These are phyloP conservation scores for Hypercompe scribonia DNA, from an alignment of 2,888 invertebrate genomes.

Conservation along the genomic window DNA sequence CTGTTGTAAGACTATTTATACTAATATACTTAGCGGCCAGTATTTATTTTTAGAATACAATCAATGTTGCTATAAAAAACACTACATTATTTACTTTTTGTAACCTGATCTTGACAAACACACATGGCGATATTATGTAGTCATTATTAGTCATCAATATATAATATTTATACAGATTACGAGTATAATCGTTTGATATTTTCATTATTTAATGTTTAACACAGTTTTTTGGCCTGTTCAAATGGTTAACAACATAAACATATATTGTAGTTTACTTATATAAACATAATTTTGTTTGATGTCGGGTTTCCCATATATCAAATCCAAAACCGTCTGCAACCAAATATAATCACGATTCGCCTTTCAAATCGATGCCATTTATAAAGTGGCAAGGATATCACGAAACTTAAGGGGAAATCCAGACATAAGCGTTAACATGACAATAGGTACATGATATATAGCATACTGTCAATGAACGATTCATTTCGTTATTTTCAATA, in stretches of 20 bases:
- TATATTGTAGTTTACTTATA: not conserved
- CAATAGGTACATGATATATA: slow-evolving; percentile 54
- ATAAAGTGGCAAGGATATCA: slow-evolving; percentile 79
- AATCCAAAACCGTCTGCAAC: slow-evolving; percentile 66
- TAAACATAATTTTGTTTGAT: slow-evolving; percentile 27
- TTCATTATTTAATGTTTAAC: not conserved
- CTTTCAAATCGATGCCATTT: slow-evolving; percentile 83
- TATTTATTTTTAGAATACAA: not conserved
- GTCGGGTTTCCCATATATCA: slow-evolving; percentile 70
- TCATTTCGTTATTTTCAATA: slow-evolving; percentile 18
- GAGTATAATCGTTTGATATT: not conserved
- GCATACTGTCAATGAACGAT: slow-evolving; percentile 51
- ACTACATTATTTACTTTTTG: slow-evolving; percentile 8
- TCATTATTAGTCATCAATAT: slow-evolving; percentile 6
- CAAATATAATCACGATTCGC: slow-evolving; percentile 79
- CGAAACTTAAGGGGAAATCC: slow-evolving; percentile 79
- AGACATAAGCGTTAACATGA: slow-evolving; percentile 64
- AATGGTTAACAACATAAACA: not conserved
- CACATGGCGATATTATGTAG: slow-evolving; percentile 1
- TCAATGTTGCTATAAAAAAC: slow-evolving; percentile 1
- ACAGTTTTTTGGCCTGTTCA: not conserved
- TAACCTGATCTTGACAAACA: not conserved
- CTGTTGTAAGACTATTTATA: not conserved
- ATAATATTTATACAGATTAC: not conserved
- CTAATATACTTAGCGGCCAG: not conserved